A percentile compares a stretch with the other conserved stretches of the same genome.
Conservation (phyloP, 2,797 vertebrate genomes). For the Tokudaia muenninki region DNA sequence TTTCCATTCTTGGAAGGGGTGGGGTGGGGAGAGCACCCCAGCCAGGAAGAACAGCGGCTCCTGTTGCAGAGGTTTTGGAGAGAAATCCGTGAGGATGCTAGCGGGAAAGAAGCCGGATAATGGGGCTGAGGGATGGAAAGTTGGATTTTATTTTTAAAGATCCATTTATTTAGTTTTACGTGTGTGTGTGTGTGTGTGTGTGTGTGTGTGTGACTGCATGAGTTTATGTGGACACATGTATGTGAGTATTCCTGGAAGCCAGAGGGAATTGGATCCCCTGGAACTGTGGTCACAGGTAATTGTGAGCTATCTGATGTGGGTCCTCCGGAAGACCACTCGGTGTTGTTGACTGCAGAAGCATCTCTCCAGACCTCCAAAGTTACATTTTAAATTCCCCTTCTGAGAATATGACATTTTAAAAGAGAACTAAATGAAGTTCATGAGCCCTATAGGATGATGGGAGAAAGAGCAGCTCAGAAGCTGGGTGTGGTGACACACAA, state of each 20-base stretch:
- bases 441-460: neutral
- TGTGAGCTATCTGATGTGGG: neutral
- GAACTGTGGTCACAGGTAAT: neutral
- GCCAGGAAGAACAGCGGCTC: neutral
- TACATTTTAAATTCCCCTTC: neutral
- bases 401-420: conserved; percentile 2
- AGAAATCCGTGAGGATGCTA: neutral
- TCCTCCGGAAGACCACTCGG: neutral
- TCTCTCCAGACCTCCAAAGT: neutral
- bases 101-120: neutral
- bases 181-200: neutral
- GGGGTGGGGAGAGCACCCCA: neutral
- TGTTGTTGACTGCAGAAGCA: neutral
- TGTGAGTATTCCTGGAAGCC: neutral
- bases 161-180: neutral
- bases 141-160: neutral
- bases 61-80: neutral
- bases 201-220: neutral
- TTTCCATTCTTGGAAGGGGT: neutral
- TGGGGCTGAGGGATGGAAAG: neutral
- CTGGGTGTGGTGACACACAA: neutral
- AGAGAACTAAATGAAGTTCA: neutral
- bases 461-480: neutral
- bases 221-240: neutral
- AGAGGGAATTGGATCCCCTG: neutral